Percentiles rank a stretch among this genome's conserved stretches.
Conservation (phyloP, 2,888 invertebrate species). For the Anticlea derivata region DNA sequence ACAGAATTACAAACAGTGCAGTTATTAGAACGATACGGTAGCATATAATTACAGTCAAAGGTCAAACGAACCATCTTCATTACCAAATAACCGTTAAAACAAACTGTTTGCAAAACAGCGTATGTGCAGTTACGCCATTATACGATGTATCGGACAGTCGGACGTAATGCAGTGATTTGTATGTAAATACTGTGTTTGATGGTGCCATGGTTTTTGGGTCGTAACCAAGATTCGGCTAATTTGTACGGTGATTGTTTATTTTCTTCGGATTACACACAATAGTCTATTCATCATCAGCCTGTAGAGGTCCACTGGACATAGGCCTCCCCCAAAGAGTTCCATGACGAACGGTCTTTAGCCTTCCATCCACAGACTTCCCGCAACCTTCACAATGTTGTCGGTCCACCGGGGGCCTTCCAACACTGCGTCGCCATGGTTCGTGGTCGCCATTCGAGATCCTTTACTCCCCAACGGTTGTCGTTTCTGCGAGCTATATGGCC, state of each 20-base stretch:
- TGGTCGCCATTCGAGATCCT: too few species aligned
- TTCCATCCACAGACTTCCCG: too few species aligned
- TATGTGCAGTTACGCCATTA: slow-evolving; percentile 14
- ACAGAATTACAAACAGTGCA: slow-evolving; percentile 3
- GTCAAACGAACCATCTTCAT: slow-evolving; percentile 17
- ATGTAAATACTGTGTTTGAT: slow-evolving; percentile 19
- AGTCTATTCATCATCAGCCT: too few species aligned
- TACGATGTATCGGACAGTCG: slow-evolving; percentile 5
- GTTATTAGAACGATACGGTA: slow-evolving; percentile 14
- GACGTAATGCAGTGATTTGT: slow-evolving; percentile 17
- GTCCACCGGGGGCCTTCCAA: too few species aligned
- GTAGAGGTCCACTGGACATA: too few species aligned
- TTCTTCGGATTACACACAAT: slow-evolving; percentile 6
- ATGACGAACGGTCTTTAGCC: too few species aligned
- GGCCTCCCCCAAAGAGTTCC: too few species aligned
- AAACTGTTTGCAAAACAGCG: slow-evolving; percentile 10
- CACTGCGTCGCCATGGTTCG: too few species aligned
- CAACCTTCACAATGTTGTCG: too few species aligned
- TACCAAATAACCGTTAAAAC: slow-evolving; percentile 15
- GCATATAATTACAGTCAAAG: slow-evolving; percentile 14
- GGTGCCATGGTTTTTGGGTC: slow-evolving; percentile 13
- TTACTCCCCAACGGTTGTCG: too few species aligned
- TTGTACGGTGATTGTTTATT: slow-evolving; percentile 7
- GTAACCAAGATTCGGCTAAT: slow-evolving; percentile 12
- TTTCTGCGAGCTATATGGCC: too few species aligned